phyloP scores from a whole-genome alignment of 2,888 invertebrate genomes.

The Polydrusus pterygomalis region DNA sequence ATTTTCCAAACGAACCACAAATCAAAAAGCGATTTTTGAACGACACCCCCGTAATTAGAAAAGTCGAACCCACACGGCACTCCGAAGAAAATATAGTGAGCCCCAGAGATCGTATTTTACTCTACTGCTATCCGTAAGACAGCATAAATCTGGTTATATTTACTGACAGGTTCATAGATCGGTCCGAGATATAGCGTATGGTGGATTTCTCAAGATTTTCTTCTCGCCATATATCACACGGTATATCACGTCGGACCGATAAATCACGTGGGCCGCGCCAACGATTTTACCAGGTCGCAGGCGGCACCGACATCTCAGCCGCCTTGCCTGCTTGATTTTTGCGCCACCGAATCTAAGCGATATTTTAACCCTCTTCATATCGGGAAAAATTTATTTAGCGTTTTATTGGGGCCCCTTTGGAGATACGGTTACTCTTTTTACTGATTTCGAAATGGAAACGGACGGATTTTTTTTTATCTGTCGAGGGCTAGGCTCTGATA shows the following conservation, averaged over 20 bases:
- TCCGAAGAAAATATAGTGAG: slow-evolving; percentile 48
- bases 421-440: slow-evolving; percentile 50
- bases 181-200: slow-evolving; percentile 68
- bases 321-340: slow-evolving; percentile 51
- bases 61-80: slow-evolving; percentile 57
- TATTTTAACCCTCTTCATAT: slow-evolving; percentile 60
- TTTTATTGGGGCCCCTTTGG: slow-evolving; percentile 53
- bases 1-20: slow-evolving; percentile 53
- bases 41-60: slow-evolving; percentile 64
- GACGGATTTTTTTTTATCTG: slow-evolving; percentile 28
- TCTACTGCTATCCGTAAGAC: slow-evolving; percentile 55
- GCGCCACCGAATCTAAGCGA: slow-evolving; percentile 56
- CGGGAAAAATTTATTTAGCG: slow-evolving; percentile 58
- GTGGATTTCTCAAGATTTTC: slow-evolving; percentile 68
- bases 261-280: slow-evolving; percentile 68
- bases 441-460: slow-evolving; percentile 45
- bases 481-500: neutral
- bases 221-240: slow-evolving; percentile 70
- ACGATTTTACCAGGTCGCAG: slow-evolving; percentile 65
- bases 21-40: slow-evolving; percentile 64
- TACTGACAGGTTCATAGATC: slow-evolving; percentile 71
- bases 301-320: slow-evolving; percentile 63
- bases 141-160: slow-evolving; percentile 71
- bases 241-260: slow-evolving; percentile 71
- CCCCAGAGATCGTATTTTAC: slow-evolving; percentile 55